Conservation (phyloP, 2,797 vertebrate genomes). For the Bradypodion pumilum region DNA sequence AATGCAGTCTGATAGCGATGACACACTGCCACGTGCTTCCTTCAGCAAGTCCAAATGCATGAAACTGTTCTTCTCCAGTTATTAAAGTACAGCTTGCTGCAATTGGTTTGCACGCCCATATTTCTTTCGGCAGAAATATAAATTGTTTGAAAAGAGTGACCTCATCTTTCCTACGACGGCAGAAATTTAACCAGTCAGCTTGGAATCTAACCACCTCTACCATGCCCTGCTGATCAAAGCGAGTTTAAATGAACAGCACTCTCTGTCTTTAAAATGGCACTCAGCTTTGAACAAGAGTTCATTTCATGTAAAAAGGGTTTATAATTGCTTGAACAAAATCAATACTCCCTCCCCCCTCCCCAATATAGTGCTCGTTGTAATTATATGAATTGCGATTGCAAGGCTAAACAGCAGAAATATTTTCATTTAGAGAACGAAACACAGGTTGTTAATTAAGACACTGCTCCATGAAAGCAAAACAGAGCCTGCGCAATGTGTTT, state of each 20-base stretch:
- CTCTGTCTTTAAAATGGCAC: constrained; percentile 71
- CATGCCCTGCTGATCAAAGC: constrained; percentile 75
- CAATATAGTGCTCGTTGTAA: constrained; percentile 51
- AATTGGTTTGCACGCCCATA: constrained; percentile 40
- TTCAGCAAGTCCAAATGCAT: constrained; percentile 39
- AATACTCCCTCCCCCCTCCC: constrained; percentile 15
- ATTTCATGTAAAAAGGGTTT: constrained; percentile 69
- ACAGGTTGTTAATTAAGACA: constrained; percentile 57
- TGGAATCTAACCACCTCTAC: constrained; percentile 59
- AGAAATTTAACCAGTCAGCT: constrained; percentile 65
- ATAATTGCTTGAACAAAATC: constrained; percentile 70
- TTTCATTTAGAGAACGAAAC: constrained; percentile 46
- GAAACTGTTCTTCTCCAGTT: constrained; percentile 44
- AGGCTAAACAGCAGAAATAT: constrained; percentile 46
- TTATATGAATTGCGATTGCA: constrained; percentile 55
- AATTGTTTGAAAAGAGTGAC: constrained; percentile 61
- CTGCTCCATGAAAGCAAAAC: constrained; percentile 53
- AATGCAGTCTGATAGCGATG: constrained; percentile 38
- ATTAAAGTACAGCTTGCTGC: constrained; percentile 40
- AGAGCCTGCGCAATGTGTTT: constrained; percentile 47
- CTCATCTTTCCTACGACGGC: constrained; percentile 64
- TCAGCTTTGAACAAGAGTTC: constrained; percentile 70
- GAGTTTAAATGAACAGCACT: constrained; percentile 67
- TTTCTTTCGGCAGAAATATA: constrained; percentile 57
- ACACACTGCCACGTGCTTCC: constrained; percentile 23